A percentile compares a stretch with the other conserved stretches of the same genome.
phyloP scores from a whole-genome alignment of 2,113 vertebrate species.

The Theristicus caerulescens region DNA sequence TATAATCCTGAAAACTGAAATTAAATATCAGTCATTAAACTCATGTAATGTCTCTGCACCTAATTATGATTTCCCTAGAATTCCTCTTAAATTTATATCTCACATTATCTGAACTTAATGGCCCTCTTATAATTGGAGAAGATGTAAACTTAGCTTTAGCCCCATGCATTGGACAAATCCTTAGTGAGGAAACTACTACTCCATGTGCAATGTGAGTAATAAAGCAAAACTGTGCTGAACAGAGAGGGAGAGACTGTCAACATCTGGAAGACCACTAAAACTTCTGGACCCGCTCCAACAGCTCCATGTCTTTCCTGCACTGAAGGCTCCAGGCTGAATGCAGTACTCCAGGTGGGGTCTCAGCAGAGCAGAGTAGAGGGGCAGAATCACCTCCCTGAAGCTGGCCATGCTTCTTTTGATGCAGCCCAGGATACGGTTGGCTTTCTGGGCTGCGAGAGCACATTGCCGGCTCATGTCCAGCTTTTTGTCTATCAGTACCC shows the following conservation, averaged over 20 bases:
- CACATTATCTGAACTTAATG: conserved; percentile 47
- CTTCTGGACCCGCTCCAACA: background rate
- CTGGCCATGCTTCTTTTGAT: background rate
- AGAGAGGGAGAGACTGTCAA: background rate
- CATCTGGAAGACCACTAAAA: background rate
- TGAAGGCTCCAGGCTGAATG: background rate
- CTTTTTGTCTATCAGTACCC: background rate
- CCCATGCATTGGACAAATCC: background rate
- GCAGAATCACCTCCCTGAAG: background rate
- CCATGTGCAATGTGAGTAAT: background rate
- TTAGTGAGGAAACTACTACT: background rate
- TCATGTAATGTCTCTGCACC: conserved; percentile 38
- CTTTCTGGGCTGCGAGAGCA: background rate
- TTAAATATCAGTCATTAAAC: conserved; percentile 61
- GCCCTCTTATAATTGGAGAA: conserved; percentile 31
- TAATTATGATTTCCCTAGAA: conserved; percentile 57
- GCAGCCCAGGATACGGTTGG: background rate
- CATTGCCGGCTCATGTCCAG: background rate
- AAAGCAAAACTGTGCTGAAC: background rate
- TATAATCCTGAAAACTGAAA: conserved; percentile 59
- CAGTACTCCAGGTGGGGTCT: background rate
- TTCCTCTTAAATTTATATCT: conserved; percentile 42
- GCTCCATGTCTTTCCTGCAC: background rate
- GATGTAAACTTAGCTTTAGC: background rate
- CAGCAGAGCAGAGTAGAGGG: background rate